Conservation (phyloP, 2,888 invertebrate species). For the Heliconius sara region DNA sequence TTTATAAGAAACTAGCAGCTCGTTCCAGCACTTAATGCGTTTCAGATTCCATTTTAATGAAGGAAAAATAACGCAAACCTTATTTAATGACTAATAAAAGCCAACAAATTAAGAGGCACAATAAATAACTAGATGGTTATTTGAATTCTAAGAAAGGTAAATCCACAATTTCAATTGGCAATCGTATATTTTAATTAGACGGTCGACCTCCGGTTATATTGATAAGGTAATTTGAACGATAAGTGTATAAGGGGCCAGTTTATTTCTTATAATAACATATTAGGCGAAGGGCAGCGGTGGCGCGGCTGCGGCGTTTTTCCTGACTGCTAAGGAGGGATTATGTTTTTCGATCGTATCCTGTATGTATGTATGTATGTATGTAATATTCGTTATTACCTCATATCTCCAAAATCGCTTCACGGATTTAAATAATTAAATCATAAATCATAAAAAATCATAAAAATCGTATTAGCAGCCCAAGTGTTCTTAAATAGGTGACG, state of each 20-base stretch:
- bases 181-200: constrained; percentile 80
- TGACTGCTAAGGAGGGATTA: too few relatives aligned
- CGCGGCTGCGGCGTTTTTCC: constrained; percentile 61
- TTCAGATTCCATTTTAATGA: constrained; percentile 42
- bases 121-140: constrained; percentile 34
- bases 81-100: constrained; percentile 40
- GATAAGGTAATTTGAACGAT: constrained; percentile 67
- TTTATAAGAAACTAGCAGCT: constrained; percentile 24
- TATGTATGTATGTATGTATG: constrained; percentile 34
- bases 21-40: constrained; percentile 30
- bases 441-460: too few relatives aligned
- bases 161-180: constrained; percentile 68
- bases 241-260: constrained; percentile 57
- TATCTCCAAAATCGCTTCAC: too few relatives aligned
- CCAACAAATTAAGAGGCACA: constrained; percentile 30
- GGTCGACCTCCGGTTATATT: constrained; percentile 69
- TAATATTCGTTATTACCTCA: too few relatives aligned
- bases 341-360: too few relatives aligned
- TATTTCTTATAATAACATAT: constrained; percentile 81
- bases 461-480: too few relatives aligned
- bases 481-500: too few relatives aligned
- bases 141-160: constrained; percentile 42
- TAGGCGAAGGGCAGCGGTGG: constrained; percentile 62
- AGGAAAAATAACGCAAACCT: constrained; percentile 30
- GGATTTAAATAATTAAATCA: too few relatives aligned